These are phyloP conservation scores for Dendrolimus houi DNA, from an alignment of 2,888 invertebrate species.

Conservation along the genomic window DNA sequence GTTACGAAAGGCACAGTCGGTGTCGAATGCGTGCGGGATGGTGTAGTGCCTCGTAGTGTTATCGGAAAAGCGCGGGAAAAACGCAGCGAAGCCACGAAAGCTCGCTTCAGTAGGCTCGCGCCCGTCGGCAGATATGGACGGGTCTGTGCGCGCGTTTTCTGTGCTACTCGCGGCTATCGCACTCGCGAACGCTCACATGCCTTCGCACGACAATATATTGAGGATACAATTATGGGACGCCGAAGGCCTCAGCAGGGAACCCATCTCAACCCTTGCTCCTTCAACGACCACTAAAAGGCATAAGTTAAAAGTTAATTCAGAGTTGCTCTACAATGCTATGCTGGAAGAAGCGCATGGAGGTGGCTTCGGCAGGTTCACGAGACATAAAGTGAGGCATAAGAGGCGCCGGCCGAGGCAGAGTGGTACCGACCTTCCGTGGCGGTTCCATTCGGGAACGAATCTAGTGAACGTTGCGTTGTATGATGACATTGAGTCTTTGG, in stretches of 20 bases:
- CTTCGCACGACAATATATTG: constrained; percentile 66
- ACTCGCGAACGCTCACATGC: constrained; percentile 56
- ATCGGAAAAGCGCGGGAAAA: constrained; percentile 75
- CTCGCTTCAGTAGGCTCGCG: constrained; percentile 63
- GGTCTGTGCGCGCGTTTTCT: constrained; percentile 42
- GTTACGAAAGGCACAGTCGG: constrained; percentile 32
- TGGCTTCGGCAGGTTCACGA: constrained; percentile 51
- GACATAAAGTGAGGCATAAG: constrained; percentile 67
- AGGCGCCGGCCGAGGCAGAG: constrained; percentile 59
- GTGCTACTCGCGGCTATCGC: constrained; percentile 50
- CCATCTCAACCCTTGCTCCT: constrained; percentile 33
- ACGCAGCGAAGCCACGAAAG: constrained; percentile 23
- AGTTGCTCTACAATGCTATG: constrained; percentile 59
- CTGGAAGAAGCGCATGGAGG: constrained; percentile 53
- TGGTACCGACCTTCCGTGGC: constrained; percentile 62
- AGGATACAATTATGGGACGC: constrained; percentile 69
- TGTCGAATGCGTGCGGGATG: constrained; percentile 39
- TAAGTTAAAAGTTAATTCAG: constrained; percentile 56
- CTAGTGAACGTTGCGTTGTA: constrained; percentile 70
- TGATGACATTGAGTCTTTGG: constrained; percentile 73
- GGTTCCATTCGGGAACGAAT: constrained; percentile 70
- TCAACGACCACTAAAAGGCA: constrained; percentile 29
- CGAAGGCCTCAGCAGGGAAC: constrained; percentile 59
- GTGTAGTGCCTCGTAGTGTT: constrained; percentile 39
- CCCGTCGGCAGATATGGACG: constrained; percentile 61